phyloP scores from a whole-genome alignment of 2,797 vertebrate genomes.

The Notamacropus eugenii region DNA sequence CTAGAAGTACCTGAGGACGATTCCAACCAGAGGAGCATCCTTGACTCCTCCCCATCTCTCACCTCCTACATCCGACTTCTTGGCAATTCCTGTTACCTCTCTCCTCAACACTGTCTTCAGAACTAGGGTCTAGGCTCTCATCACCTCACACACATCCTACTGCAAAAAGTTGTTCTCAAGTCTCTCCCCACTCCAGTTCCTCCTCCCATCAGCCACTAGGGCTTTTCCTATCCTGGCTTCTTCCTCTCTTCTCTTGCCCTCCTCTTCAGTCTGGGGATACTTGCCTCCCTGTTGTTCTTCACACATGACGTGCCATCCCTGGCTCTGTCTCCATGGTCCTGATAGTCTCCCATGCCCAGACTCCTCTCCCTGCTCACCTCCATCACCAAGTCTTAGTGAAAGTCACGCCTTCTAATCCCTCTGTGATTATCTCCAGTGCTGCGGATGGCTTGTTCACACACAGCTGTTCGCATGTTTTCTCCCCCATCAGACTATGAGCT shows the following conservation, averaged over 20 bases:
- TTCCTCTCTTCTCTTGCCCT: no score
- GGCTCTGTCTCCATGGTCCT: neutral
- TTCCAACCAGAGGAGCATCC: neutral
- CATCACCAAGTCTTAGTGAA: neutral
- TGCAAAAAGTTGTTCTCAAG: neutral
- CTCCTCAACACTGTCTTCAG: neutral
- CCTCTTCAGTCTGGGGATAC: neutral
- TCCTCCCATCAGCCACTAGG: neutral
- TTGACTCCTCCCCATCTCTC: neutral
- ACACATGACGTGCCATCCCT: neutral
- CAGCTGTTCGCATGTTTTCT: neutral
- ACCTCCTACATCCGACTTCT: neutral
- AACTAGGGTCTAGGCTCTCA: neutral
- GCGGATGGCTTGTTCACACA: neutral
- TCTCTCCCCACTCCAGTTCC: neutral
- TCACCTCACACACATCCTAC: neutral
- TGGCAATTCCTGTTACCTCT: neutral
- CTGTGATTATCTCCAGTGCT: neutral
- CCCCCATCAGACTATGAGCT: neutral
- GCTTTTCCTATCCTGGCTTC: neutral
- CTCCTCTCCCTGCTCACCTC: neutral
- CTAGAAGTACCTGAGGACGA: neutral
- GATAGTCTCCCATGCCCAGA: neutral
- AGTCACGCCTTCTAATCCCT: neutral
- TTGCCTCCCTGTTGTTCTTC: neutral